Conservation (phyloP, 2,113 vertebrate genomes). For the Herpailurus yagouaroundi region DNA sequence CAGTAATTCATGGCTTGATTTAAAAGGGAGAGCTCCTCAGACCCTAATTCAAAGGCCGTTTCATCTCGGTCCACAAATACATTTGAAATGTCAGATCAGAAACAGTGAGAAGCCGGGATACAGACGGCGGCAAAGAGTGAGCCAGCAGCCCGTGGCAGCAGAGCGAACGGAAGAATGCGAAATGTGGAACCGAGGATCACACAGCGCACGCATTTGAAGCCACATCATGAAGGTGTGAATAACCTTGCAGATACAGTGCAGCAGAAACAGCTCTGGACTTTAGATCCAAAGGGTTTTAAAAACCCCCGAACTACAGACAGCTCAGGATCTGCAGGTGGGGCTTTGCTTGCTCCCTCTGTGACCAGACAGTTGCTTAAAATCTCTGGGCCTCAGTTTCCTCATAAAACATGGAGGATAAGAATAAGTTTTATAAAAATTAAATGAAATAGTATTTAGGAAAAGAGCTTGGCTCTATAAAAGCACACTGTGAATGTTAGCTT, state of each 20-base stretch:
- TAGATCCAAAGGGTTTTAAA: not conserved
- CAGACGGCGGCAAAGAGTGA: not conserved
- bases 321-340: too few relatives aligned
- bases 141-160: not conserved
- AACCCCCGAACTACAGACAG: fast-evolving
- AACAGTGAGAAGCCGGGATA: not conserved
- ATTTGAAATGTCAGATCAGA: not conserved
- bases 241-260: fast-evolving
- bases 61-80: not conserved
- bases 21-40: not conserved
- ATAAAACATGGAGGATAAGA: not conserved
- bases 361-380: not conserved
- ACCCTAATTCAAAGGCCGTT: slow-evolving; percentile 38
- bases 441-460: not conserved
- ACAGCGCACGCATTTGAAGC: fast-evolving
- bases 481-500: not conserved
- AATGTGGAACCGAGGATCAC: not conserved
- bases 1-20: not conserved
- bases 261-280: not conserved
- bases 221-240: fast-evolving
- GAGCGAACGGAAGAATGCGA: too few relatives aligned
- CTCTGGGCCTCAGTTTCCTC: not conserved
- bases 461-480: not conserved
- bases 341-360: not conserved
- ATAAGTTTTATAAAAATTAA: not conserved